Base-by-base conservation (phyloP, 2,113 vertebrate species). In the Leucoraja erinaceus region DNA sequence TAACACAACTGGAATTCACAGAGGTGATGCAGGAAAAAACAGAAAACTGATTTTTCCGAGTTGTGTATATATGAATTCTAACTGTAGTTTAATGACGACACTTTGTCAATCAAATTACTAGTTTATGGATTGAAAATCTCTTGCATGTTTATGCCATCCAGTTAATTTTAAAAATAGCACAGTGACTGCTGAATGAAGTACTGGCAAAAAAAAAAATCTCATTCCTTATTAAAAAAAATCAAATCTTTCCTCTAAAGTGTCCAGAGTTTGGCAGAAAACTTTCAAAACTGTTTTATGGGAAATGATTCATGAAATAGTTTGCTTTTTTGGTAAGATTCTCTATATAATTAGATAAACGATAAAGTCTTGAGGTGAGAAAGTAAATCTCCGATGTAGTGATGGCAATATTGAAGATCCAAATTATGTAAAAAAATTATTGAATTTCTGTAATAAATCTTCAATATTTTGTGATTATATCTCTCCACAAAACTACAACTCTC, bases 51-150 rank as follows among this genome's bases (percentile, higher is more conserved):
- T 91, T 91, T 70, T 38, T 72, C n/a, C 25, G 8, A 2, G 18
- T 91, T 63, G 8, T 70, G 2, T 72, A 70, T 47, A 47, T 72
- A 61, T 47, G 47, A 91, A 47, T 91, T 72, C 10, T 88, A 88
- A 61, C 63, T 86, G 54, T 25, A 63, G 20, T 63, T 22, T 38
- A 70, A 90, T 90, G 20, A 20, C 33, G 25, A 18, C 68, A 38
- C 38, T 70, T 70, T 16, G 70, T 88, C 86, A 33, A 20, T 33
- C 88, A 90, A 90, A 90, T 90, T 70, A 90, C 31, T 22, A 47
- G 38, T 90, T 70, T 81, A 81, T 81, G 16, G 16, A 54, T 54
- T 54, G 77, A 79, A 79, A 79, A 16, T 47, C 1, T 54, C 20
- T 47, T 14, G n/a, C 0, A 22, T 22, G 78, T 0, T 12, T 38